Evolutionary conservation across 2,888 invertebrate species (phyloP).

Genomic region (Uropetala carovei): DNA sequence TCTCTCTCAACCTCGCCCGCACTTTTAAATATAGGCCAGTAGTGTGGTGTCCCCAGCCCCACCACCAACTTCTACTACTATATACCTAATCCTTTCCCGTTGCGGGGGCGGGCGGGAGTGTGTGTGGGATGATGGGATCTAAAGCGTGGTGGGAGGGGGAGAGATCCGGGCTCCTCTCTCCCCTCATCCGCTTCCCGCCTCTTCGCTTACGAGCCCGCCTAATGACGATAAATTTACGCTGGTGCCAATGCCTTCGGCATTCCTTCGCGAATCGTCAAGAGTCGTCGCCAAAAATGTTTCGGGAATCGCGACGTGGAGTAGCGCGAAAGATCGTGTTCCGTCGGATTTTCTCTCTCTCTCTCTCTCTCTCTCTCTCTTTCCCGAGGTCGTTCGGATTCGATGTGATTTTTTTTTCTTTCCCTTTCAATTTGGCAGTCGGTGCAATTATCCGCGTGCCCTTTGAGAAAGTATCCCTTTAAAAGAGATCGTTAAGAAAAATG

Average conservation of each 20-base stretch:
- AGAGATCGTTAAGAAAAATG: no score
- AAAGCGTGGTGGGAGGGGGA: neutral
- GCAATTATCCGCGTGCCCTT: no score
- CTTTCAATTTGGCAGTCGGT: no score
- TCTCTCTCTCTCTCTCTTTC: no score
- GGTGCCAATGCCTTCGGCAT: neutral
- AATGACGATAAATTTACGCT: neutral
- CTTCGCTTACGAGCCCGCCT: no score
- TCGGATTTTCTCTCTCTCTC: neutral
- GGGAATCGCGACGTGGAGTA: neutral
- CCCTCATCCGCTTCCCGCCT: no score
- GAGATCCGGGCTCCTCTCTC: neutral
- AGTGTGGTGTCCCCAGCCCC: conserved; percentile 34
- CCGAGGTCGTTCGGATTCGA: no score
- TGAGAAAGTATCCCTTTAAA: no score
- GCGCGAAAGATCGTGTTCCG: neutral
- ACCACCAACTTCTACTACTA: no score
- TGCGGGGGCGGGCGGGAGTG: neutral
- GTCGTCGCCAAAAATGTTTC: neutral
- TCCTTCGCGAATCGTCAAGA: neutral
- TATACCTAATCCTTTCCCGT: no score
- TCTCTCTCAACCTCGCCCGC: neutral
- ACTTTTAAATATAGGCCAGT: conserved; percentile 62
- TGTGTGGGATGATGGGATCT: neutral
- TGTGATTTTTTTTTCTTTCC: no score